Evolutionary conservation across 2,113 vertebrate species (phyloP), one percentile per base, ranked within the genome.

Genomic region (Hirundichthys speculiger): DNA sequence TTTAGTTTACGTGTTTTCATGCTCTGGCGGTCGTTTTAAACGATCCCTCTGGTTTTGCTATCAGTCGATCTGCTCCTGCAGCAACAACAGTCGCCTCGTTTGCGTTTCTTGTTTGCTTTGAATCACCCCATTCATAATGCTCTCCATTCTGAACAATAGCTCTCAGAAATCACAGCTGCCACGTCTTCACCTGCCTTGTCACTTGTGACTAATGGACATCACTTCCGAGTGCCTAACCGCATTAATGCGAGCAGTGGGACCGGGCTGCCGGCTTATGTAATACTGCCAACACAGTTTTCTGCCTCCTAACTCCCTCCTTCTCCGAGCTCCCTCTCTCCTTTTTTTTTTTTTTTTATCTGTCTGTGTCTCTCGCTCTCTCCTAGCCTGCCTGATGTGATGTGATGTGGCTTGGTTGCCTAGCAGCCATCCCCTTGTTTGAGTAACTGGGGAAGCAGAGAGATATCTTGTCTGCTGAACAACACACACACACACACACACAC

Each of bases 321-420:
- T 69, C 55, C 73, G 11, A 34, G 30, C 30, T 34, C 30, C 30
- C 30, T 34, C 30, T 34, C 30, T 10, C 30, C 27, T 8, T 8
- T 27, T 27, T 27, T 27, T 27, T 27, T 27, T 25, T 56, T 10
- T 16, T 45, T 66, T 20, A 16, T 67, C 68, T 52, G 15, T 39
- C 46, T 69, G 64, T 74, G 30, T 74, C 49, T 64, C 63, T 66
- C 47, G 1, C 73, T 49, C 82, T 57, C 75, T 71, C 62, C 54
- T 39, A 2, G 64, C 59, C 58, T 56, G 73, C 77, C 79, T 90
- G 88, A 90, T 86, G 79, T 82, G 81, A 88, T 86, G 84, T 88
- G 86, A 89, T 90, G 82, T 86, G 81, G 85, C 86, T 86, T 69
- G 73, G 86, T 91, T 90, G 87, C 88, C 83, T 87, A 89, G 90